Evolutionary conservation across 2,113 vertebrate genomes (phyloP), one percentile per base, ranked within the genome.

Genomic region (Bujurquina vittata): DNA sequence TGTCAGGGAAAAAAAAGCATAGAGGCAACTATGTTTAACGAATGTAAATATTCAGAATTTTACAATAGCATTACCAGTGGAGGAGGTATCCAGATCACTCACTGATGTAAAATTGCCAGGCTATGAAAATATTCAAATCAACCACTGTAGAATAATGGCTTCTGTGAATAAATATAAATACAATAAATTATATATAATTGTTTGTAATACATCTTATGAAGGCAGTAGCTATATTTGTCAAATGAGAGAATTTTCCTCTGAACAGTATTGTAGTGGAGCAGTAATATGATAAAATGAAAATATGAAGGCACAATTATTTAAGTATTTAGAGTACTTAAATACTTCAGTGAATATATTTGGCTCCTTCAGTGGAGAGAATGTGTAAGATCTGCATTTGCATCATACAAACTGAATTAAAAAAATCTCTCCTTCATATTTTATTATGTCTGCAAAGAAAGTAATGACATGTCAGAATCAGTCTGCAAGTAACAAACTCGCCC

Each of bases 401-500:
- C 12, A 31, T 18, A 40, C 9, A 80, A 1, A 31, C 11, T 10
- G 12, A 43, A 59, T 78, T 2, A 33, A 75, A 62, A 49, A 67
- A 17, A 59, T 33, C 20, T 63, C 22, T 49, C 2, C 29, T 35
- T 79, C 26, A 37, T 46, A 29, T 9, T 37, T 23, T 12, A 60
- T 58, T 2, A 75, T 46, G 29, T 76, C 37, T 77, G 43, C 18
- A 20, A 59, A 6, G 22, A 79, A 33, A 77, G 56, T 60, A 63
- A 54, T n/a, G 74, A 74, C 54, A 62, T 26, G 31, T 77, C 65
- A 56, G 22, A 76, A 43, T 77, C 18, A 58, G 55, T 2, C 58
- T 29, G 22, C 56, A 61, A 40, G 61, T 29, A 54, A 43, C 46
- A 85, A 77, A 80, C 55, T 46, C 18, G 59, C 49, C 77, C 75